Evolutionary conservation across 2,888 invertebrate species (phyloP).

Genomic region (Agriopis leucophaearia): DNA sequence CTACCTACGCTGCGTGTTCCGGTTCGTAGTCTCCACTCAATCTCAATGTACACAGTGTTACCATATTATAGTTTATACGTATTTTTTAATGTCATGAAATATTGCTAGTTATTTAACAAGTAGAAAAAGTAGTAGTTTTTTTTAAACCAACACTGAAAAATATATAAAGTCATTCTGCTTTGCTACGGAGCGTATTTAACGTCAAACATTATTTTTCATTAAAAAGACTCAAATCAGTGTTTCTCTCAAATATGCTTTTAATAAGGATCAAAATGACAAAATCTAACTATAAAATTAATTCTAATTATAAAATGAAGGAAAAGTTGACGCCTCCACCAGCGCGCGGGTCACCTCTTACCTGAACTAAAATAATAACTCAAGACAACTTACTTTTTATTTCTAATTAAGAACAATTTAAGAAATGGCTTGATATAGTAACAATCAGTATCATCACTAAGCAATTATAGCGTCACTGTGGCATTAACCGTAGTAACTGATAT

Average conservation of each 20-base stretch:
- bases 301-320: background rate
- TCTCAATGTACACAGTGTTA: no score
- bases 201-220: background rate
- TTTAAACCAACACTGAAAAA: no score
- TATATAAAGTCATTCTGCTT: no score
- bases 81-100: no score
- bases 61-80: no score
- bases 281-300: no score
- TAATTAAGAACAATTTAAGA: conserved; percentile 20
- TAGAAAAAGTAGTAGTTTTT: no score
- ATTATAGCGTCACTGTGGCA: conserved; percentile 7
- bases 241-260: background rate
- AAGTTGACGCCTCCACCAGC: background rate
- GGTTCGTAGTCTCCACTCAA: no score
- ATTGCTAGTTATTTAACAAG: no score
- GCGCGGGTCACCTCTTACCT: background rate
- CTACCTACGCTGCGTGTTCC: no score
- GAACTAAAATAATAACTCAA: conserved; percentile 6
- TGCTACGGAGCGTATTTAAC: no score
- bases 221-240: background rate
- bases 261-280: background rate
- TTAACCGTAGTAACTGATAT: background rate
- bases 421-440: conserved; percentile 34
- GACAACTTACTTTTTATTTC: conserved; percentile 23
- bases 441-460: conserved; percentile 20